Evolutionary conservation across 2,113 vertebrate genomes (phyloP), one percentile per base, ranked within the genome.

Genomic region (Casuarius casuarius): DNA sequence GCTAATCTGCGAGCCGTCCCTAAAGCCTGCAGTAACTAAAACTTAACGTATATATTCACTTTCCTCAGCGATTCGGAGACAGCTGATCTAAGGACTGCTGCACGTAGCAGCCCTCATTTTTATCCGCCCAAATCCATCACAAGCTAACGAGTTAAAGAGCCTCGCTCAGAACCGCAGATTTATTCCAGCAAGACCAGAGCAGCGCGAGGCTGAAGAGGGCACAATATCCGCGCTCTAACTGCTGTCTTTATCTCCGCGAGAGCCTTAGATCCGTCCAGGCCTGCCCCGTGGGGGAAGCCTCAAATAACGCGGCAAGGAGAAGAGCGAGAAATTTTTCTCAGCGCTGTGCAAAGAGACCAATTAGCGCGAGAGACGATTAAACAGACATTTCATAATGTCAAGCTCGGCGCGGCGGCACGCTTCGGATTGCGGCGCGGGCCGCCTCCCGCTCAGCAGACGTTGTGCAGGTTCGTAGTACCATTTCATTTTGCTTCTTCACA

Each of bases 31-130:
- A 19, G 42, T 3, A 33, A 42, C 4, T 1, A 7, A 1, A n/a
- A 21, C 16, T 4, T 6, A 3, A 19, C 0, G 14, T 9, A 2
- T 0, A 1, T 1, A 10, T 15, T 18, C 48, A 70, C 6, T 42
- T 75, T 58, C 4, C 49, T 19, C 16, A 4, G 73, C 6, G 15
- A 25, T 25, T 46, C 4, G 5, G 54, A 6, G 22, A 19, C 17
- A 9, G 28, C 22, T 7, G 10, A 23, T 1, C 2, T 3, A 2
- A 20, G 42, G 33, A 49, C 8, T 2, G 5, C 49, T 11, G 17
- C 58, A 6, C 38, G 12, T 25, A 7, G 42, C 63, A 8, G 38
- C 9, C 15, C 23, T 8, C 7, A 2, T 28, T 1, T 2, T 1
- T 3, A 13, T 1, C 59, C 44, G 3, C 1, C 62, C 49, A 42